Percentiles rank a stretch among this genome's conserved stretches.
phyloP scores from a whole-genome alignment of 2,113 vertebrate genomes.

The Catagonus wagneri region DNA sequence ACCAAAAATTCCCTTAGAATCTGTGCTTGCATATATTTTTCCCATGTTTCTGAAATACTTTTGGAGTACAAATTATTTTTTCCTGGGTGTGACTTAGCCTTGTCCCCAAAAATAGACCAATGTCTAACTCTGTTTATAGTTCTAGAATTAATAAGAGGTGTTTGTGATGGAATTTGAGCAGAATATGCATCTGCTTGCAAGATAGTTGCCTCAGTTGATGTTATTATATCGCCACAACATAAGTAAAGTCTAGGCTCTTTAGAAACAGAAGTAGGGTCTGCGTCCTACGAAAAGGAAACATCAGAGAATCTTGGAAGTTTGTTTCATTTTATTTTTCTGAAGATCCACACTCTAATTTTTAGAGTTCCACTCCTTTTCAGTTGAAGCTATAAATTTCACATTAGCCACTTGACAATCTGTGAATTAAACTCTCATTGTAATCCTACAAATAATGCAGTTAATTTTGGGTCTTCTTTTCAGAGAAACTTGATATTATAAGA shows the following conservation, averaged over 20 bases:
- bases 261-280: neutral
- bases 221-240: neutral
- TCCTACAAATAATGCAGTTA: conserved; percentile 20
- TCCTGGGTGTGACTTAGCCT: neutral
- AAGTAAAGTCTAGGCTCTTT: neutral
- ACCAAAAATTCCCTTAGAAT: neutral
- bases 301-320: neutral
- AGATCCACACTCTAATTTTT: neutral
- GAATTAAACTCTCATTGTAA: conserved; percentile 41
- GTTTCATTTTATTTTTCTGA: neutral
- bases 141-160: neutral
- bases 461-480: conserved; percentile 16
- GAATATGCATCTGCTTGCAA: conserved; percentile 26
- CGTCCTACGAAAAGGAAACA: neutral
- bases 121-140: conserved; percentile 21
- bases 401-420: conserved; percentile 41
- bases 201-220: neutral
- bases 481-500: conserved; percentile 32
- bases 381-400: neutral
- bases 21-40: conserved; percentile 29
- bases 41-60: conserved; percentile 9
- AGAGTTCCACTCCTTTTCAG: conserved; percentile 4
- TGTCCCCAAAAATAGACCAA: neutral
- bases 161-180: neutral
- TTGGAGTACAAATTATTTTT: conserved; percentile 12